These are phyloP conservation scores for Rhodeus uyekii DNA, from an alignment of 2,797 vertebrate genomes.

Conservation along the genomic window DNA sequence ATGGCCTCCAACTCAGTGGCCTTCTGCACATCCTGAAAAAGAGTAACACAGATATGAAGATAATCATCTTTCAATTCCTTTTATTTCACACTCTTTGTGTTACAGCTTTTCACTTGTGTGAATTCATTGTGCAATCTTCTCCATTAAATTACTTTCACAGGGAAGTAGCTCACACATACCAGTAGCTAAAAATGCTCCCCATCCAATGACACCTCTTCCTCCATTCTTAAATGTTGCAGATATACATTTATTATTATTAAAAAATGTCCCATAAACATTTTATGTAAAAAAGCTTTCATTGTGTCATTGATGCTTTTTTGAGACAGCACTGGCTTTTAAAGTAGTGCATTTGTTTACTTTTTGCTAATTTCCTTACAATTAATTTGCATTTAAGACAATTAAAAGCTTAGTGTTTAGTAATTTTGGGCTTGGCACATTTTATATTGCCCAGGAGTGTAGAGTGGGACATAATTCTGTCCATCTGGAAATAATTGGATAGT, in stretches of 20 bases:
- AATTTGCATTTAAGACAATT: background rate
- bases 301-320: too few species aligned
- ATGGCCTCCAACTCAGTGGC: conserved; percentile 78
- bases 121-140: background rate
- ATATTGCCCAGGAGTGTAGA: background rate
- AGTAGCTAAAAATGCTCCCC: background rate
- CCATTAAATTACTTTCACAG: background rate
- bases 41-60: background rate
- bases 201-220: background rate
- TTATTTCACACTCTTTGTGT: background rate
- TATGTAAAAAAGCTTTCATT: too few species aligned
- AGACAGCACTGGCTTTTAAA: too few species aligned
- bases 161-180: too few species aligned
- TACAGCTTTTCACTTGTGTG: background rate
- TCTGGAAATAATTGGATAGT: background rate
- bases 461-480: background rate
- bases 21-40: conserved; percentile 67
- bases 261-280: too few species aligned
- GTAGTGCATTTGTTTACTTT: too few species aligned
- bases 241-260: too few species aligned
- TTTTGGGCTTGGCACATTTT: background rate
- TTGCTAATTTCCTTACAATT: background rate
- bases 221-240: background rate
- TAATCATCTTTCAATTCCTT: background rate
- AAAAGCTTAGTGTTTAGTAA: background rate